A percentile compares a stretch with the other conserved stretches of the same genome.
Conservation (phyloP, 2,797 vertebrate genomes). For the Enteromius unitaeniatus region DNA sequence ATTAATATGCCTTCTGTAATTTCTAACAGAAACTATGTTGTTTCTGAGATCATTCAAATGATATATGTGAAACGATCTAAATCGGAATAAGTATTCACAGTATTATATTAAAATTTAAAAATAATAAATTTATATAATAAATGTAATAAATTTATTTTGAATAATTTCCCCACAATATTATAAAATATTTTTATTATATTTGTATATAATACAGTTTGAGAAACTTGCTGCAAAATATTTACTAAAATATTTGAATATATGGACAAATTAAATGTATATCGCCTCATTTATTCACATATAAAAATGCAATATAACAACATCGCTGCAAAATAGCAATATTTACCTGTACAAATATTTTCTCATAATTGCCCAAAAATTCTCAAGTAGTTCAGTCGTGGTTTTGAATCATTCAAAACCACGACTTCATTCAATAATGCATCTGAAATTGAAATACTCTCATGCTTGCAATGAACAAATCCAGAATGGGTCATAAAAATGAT, state of each 20-base stretch:
- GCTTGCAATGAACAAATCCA: neutral
- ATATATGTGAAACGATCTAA: neutral
- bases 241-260: neutral
- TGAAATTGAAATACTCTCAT: neutral
- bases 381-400: neutral
- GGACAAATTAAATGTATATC: neutral
- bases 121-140: neutral
- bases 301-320: neutral
- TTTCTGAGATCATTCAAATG: neutral
- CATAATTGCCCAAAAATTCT: neutral
- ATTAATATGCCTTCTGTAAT: neutral
- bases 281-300: neutral
- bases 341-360: neutral
- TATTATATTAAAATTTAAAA: neutral
- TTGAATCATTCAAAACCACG: neutral
- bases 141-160: neutral
- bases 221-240: neutral
- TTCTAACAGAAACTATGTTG: neutral
- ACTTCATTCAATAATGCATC: too few species aligned
- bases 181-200: neutral
- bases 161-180: neutral
- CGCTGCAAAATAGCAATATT: neutral
- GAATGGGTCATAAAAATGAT: too few species aligned
- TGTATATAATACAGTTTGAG: neutral
- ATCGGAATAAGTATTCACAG: neutral